phyloP scores from a whole-genome alignment of 2,113 vertebrate species.

The Parus major region DNA sequence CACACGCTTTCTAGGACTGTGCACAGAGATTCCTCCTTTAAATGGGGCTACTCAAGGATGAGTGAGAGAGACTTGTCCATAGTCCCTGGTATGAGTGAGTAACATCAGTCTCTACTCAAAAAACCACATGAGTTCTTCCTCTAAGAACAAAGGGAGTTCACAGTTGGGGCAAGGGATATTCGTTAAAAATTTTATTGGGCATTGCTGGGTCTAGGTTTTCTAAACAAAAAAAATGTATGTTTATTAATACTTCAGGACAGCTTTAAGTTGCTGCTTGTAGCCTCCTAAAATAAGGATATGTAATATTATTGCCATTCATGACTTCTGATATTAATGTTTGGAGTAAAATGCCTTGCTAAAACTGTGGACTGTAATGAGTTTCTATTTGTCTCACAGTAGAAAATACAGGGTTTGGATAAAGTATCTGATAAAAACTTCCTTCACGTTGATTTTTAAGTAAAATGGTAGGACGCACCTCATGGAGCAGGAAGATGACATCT shows the following conservation, averaged over 20 bases:
- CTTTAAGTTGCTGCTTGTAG: not conserved
- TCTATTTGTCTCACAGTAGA: not conserved
- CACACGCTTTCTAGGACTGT: rapidly evolving
- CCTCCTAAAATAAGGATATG: not conserved
- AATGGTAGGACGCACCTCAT: not conserved
- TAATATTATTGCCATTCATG: not conserved
- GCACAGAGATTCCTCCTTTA: not conserved
- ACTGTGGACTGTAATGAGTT: not conserved
- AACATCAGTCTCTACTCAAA: not conserved
- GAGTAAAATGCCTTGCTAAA: not conserved
- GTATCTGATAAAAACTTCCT: not conserved
- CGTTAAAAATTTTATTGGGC: not conserved
- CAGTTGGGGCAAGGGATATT: not conserved
- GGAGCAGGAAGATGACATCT: not conserved
- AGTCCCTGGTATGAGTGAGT: not conserved
- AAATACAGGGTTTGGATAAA: not conserved
- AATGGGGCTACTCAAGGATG: not conserved
- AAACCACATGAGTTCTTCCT: not conserved
- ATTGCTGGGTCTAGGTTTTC: not conserved
- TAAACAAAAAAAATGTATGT: not conserved
- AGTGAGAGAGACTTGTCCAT: not conserved
- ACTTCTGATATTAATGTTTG: not conserved
- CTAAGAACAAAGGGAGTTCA: not conserved
- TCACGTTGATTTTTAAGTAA: not conserved
- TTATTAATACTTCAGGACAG: not conserved